Conservation (phyloP, 2,113 vertebrate genomes). For the Phylloscopus whistleri region DNA sequence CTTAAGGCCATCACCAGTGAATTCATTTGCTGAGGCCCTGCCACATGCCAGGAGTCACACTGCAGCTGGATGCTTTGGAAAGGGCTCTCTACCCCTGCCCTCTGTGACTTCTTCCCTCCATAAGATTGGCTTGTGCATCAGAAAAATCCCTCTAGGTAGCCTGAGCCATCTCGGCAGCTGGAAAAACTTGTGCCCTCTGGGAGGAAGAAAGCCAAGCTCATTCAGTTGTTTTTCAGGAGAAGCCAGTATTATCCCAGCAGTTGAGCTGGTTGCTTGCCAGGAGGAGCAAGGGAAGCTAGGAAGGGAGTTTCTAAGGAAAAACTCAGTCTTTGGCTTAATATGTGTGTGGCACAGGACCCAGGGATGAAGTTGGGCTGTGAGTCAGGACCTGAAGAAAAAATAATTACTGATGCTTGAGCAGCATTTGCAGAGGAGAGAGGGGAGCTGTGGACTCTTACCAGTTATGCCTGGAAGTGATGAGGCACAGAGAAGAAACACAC, state of each 20-base stretch:
- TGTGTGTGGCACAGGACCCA: neutral
- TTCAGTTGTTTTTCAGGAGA: neutral
- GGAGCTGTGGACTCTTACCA: neutral
- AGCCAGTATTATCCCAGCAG: neutral
- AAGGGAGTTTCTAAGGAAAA: neutral
- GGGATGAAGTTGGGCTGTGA: neutral
- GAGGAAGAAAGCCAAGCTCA: neutral
- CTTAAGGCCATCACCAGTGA: neutral
- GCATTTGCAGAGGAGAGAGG: neutral
- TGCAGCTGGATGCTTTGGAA: neutral
- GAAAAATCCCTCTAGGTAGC: neutral
- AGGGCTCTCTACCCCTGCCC: neutral
- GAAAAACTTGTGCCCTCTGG: neutral
- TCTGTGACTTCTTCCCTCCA: neutral
- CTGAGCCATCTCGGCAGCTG: neutral
- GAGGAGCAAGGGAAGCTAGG: neutral
- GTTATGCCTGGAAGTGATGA: neutral
- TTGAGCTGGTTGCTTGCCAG: neutral
- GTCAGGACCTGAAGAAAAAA: neutral
- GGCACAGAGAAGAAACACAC: neutral
- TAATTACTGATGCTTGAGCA: neutral
- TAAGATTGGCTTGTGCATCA: neutral
- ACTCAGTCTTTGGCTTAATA: neutral
- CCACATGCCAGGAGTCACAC: rapidly evolving
- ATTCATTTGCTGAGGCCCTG: neutral